A percentile compares a stretch with the other conserved stretches of the same genome.
phyloP scores from a whole-genome alignment of 2,888 invertebrate species.

The Drosophila merina region DNA sequence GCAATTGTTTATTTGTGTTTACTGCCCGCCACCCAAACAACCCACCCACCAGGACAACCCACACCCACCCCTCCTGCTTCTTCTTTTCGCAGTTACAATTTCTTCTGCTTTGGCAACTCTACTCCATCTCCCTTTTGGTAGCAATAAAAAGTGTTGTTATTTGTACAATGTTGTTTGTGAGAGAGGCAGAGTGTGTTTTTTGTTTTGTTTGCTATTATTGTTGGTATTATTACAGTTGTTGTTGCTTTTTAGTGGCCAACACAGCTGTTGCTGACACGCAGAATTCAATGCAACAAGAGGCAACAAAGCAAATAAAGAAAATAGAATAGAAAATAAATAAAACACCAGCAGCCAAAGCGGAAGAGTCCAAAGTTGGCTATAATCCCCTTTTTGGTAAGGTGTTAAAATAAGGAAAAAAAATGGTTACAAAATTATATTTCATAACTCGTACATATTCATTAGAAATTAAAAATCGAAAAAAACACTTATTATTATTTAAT shows the following conservation, averaged over 20 bases:
- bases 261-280: slow-evolving; percentile 77
- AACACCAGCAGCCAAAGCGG: slow-evolving; percentile 39
- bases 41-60: no score
- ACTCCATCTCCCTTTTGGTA: slow-evolving; percentile 38
- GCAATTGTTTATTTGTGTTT: slow-evolving; percentile 73
- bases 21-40: background rate
- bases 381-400: slow-evolving; percentile 52
- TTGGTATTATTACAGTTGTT: slow-evolving; percentile 59
- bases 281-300: slow-evolving; percentile 64
- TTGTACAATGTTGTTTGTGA: slow-evolving; percentile 64
- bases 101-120: slow-evolving; percentile 35
- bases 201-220: slow-evolving; percentile 65
- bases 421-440: no score
- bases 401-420: slow-evolving; percentile 9
- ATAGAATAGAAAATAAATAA: slow-evolving; percentile 28
- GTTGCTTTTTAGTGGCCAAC: slow-evolving; percentile 55
- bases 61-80: background rate
- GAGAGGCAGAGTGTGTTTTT: slow-evolving; percentile 42
- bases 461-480: background rate
- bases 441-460: no score
- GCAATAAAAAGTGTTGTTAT: slow-evolving; percentile 66
- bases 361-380: slow-evolving; percentile 46
- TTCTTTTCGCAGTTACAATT: slow-evolving; percentile 4
- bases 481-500: background rate
- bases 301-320: slow-evolving; percentile 24